Conservation (phyloP, 2,888 invertebrate genomes). For the Lasioglossum morio region DNA sequence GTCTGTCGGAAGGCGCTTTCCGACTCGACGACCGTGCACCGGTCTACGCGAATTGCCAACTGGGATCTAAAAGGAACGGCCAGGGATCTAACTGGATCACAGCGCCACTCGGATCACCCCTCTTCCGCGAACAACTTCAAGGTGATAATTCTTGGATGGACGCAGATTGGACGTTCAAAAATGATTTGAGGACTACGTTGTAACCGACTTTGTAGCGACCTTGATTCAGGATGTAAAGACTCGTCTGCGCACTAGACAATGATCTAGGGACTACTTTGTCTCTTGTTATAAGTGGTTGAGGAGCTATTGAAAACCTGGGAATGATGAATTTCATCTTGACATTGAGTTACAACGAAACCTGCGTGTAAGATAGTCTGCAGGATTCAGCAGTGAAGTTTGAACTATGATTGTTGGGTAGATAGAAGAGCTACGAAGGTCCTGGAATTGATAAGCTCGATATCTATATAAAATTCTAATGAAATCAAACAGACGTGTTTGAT, state of each 20-base stretch:
- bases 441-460: not conserved
- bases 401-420: not conserved
- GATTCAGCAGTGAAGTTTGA: not conserved
- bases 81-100: not conserved
- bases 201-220: too few species aligned
- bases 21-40: conserved; percentile 23
- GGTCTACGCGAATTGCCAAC: conserved; percentile 1
- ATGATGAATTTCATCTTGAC: not conserved
- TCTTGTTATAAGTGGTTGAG: not conserved
- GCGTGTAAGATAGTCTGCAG: not conserved
- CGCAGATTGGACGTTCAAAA: not conserved
- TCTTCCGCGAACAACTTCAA: not conserved
- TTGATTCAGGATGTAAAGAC: not conserved
- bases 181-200: not conserved
- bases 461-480: not conserved
- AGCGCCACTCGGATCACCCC: not conserved
- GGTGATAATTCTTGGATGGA: not conserved
- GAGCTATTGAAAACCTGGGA: not conserved
- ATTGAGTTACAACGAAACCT: not conserved
- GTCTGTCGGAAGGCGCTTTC: conserved; percentile 42
- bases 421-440: not conserved
- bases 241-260: not conserved
- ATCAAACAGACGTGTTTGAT: not conserved
- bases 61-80: not conserved
- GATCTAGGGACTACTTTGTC: not conserved